Base-by-base conservation (phyloP, 2,888 invertebrate genomes). In the Pyrochroa serraticornis region DNA sequence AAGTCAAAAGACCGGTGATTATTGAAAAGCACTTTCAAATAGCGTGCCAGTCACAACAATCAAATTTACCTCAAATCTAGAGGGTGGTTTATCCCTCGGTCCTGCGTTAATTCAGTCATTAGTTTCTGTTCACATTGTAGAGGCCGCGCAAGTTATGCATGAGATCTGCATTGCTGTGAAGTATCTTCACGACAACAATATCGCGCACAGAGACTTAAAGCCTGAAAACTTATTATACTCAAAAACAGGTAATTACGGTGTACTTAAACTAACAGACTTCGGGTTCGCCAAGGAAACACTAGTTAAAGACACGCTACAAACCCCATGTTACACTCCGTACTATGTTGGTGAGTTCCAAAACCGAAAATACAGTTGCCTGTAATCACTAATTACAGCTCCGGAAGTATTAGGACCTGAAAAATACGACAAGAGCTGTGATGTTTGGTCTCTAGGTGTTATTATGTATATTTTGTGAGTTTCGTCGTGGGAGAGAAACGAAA, bases 301-400 rank as follows among this genome's bases (percentile, higher is more conserved):
- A 12, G 84, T 88, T 10, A 91, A 91, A 49, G 93, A 95, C 70
- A 93, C 95, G 0, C 80, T 99, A 52, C 95, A 97, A 78, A 99
- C 99, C 0, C 98, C 99, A 0, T 99, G 99, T 76, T 99, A 98
- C 74, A 99, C 99, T 7, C 99, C 99, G 0, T 98, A 99, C 77
- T 99, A 99, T 82, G 98, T 97, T 71, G 96, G 91, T 90, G 78
- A 81, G 73, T 69, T 46, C 7, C 43, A 9, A 8, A 43, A 10
- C 8, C 13, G 10, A 12, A 10, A 10, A 3, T 39, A 12, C 13
- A 8, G 39, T 49, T 43, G 7, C 13, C 22, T 35, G 33, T n/a
- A 34, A 35, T 51, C 13, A 46, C 45, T 38, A 42, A 57, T 72
- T 77, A 47, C 49, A 79, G 80, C 80, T 50, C 80, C 80, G 31